Conservation (phyloP, 2,113 vertebrate genomes). For the Cephalopterus ornatus region DNA sequence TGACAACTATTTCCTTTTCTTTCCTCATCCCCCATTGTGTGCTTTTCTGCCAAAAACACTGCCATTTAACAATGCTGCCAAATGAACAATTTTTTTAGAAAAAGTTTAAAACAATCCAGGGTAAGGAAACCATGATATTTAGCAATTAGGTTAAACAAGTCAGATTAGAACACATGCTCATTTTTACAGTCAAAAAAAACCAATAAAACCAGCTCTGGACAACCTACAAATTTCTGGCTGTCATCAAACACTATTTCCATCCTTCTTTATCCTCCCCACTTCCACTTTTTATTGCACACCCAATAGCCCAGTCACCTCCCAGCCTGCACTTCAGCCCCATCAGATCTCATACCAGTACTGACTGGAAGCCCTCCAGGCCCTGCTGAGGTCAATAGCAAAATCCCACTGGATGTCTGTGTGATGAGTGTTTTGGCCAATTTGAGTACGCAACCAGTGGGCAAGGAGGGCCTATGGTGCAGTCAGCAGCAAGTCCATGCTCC, state of each 20-base stretch:
- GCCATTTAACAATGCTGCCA: not conserved
- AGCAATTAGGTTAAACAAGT: not conserved
- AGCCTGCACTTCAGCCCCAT: not conserved
- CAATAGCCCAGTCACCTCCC: not conserved
- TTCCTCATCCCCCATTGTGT: not conserved
- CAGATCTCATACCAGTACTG: not conserved
- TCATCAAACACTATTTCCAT: not conserved
- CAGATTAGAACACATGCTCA: not conserved
- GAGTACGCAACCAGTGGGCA: accelerated
- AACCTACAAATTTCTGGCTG: not conserved
- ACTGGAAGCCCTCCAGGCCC: not conserved
- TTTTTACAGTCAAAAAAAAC: not conserved
- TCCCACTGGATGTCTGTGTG: not conserved
- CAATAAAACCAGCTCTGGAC: not conserved
- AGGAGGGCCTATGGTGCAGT: not conserved
- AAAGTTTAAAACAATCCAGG: not conserved
- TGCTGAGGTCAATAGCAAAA: not conserved
- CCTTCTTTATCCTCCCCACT: not conserved
- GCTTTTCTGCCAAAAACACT: not conserved
- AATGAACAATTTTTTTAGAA: not conserved
- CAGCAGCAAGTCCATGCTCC: not conserved
- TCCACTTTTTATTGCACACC: not conserved
- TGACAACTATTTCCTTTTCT: slow-evolving; percentile 1
- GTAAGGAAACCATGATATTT: not conserved
- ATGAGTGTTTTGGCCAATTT: not conserved